A percentile compares a stretch with the other conserved stretches of the same genome.
Evolutionary conservation across 2,113 vertebrate species (phyloP).

Genomic region (Notarius lentiginosus): DNA sequence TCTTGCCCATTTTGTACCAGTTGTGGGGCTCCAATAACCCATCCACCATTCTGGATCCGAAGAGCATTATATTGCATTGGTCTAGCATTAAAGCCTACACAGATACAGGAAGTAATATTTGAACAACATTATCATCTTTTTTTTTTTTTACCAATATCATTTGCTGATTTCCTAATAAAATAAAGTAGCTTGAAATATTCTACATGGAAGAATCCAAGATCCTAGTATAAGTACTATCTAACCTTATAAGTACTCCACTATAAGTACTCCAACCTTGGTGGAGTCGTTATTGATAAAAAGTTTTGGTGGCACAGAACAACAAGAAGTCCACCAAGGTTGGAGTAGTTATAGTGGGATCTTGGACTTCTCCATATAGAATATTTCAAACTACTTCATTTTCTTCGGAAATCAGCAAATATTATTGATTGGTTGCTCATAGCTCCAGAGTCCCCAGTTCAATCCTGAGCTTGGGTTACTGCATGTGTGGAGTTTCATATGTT

Average conservation of each 20-base stretch:
- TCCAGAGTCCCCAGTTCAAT: background rate
- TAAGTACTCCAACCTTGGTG: background rate
- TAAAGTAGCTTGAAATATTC: background rate
- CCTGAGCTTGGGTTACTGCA: background rate
- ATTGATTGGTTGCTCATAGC: background rate
- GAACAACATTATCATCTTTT: background rate
- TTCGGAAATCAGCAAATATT: too few species aligned
- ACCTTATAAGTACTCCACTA: too few species aligned
- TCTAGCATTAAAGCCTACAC: slow-evolving; percentile 42
- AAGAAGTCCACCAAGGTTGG: too few species aligned
- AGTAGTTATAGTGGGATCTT: too few species aligned
- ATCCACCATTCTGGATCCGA: slow-evolving; percentile 23
- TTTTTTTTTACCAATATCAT: background rate
- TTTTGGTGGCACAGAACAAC: background rate
- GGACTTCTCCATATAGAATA: too few species aligned
- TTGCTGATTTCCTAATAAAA: background rate
- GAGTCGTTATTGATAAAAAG: background rate
- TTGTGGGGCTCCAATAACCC: slow-evolving; percentile 15
- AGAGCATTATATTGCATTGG: slow-evolving; percentile 35
- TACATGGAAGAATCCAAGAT: background rate
- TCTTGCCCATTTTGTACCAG: slow-evolving; percentile 21
- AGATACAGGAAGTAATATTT: background rate
- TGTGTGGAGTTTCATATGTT: background rate
- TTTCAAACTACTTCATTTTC: too few species aligned
- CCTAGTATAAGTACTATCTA: background rate